Evolutionary conservation across 2,113 vertebrate genomes (phyloP), one percentile per base, ranked within the genome.

Genomic region (Mirounga angustirostris): DNA sequence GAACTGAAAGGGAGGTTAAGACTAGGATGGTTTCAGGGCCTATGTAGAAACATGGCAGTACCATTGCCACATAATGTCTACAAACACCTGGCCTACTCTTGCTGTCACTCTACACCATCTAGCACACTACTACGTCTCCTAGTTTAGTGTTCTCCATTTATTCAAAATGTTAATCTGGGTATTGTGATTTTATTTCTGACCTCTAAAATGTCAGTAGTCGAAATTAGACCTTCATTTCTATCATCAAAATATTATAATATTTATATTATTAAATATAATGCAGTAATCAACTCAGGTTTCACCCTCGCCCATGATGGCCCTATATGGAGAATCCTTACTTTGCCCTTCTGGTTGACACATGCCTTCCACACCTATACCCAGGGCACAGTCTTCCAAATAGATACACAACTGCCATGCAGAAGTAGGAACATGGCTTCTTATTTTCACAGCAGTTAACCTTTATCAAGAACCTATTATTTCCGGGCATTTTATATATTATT

Each of bases 401-500:
- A 63, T 40, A 2, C 3, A 24, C 56, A 63, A 30, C 71, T 67
- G 18, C 52, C 33, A 12, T 4, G 2, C 0, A 36, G 81, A 26
- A 24, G 65, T 16, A 43, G 19, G 15, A 78, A 52, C 14, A 11
- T 26, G 24, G 12, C 54, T 87, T 50, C 56, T 94, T 87, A 56
- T 83, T 92, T 85, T 76, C 21, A 15, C n/a, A 63, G 61, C 69
- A 26, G 30, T 94, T 93, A 89, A 43, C 80, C 80, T 96, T 91
- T 88, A 65, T 85, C 26, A 59, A 85, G 65, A 91, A 81, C 43
- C 2, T 93, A 21, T 92, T 74, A 36, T 81, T 84, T 82, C 24
- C 1, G 40, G 43, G 19, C n/a, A 85, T 4, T 94, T 96, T 58
- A 36, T 16, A 71, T 85, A 71, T 74, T 40, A 81, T 74, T 80